These are phyloP conservation scores for Agriopis leucophaearia DNA, from an alignment of 2,888 invertebrate genomes.

Conservation along the genomic window DNA sequence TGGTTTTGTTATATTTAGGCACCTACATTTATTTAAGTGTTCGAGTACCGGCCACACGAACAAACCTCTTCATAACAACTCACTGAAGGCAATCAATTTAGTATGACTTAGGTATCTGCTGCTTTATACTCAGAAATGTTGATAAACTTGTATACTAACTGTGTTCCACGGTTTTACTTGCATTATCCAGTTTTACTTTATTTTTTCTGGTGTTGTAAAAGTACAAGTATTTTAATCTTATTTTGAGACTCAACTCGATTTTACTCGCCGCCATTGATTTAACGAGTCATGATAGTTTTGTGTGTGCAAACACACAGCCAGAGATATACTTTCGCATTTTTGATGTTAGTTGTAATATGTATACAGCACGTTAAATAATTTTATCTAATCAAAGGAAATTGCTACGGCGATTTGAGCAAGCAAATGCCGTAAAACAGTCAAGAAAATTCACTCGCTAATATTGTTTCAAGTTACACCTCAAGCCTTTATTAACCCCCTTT, in stretches of 20 bases:
- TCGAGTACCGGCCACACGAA: slow-evolving; percentile 3
- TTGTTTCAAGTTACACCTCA: slow-evolving; percentile 40
- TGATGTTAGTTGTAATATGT: not conserved
- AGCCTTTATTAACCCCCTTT: slow-evolving; percentile 42
- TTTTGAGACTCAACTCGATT: too few relatives aligned
- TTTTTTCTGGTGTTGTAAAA: too few relatives aligned
- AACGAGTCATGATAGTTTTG: too few relatives aligned
- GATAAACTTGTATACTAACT: not conserved
- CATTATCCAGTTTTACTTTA: too few relatives aligned
- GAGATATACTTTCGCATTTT: not conserved
- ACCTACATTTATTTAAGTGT: not conserved
- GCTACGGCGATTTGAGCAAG: slow-evolving; percentile 17
- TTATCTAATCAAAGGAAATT: slow-evolving; percentile 21
- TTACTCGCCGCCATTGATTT: too few relatives aligned
- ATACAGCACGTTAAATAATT: not conserved
- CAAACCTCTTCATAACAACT: not conserved
- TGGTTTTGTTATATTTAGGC: not conserved
- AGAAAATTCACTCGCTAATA: slow-evolving; percentile 35
- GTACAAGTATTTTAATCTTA: too few relatives aligned
- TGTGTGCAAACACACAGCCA: too few relatives aligned
- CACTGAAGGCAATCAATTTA: not conserved
- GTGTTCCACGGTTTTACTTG: too few relatives aligned
- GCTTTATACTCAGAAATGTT: not conserved
- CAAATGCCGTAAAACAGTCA: slow-evolving; percentile 28
- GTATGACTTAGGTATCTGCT: not conserved